These are phyloP conservation scores for Rostratula benghalensis DNA, from an alignment of 2,113 vertebrate genomes.

Conservation along the genomic window DNA sequence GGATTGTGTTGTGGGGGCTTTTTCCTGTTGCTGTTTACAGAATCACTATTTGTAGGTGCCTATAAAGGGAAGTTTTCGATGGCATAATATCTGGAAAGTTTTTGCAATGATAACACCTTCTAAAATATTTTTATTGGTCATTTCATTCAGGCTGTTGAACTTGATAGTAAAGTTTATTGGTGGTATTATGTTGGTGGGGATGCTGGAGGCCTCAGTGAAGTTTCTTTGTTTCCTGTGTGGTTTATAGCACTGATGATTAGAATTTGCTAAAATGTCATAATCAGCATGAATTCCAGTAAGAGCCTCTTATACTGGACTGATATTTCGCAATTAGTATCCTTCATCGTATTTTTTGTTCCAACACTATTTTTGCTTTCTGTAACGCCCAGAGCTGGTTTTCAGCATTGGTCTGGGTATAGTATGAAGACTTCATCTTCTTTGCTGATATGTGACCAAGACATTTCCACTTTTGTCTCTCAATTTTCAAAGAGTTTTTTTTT, in stretches of 20 bases:
- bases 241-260: neutral
- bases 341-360: neutral
- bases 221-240: neutral
- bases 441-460: neutral
- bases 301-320: neutral
- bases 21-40: neutral
- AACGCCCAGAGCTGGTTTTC: neutral
- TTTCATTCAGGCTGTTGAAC: neutral
- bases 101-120: neutral
- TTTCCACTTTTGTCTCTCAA: neutral
- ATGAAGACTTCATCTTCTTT: neutral
- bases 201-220: neutral
- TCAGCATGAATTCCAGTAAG: neutral
- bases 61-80: neutral
- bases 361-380: neutral
- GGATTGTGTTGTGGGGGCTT: fast-evolving
- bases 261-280: neutral
- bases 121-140: neutral
- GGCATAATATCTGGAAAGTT: neutral
- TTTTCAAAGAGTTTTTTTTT: neutral
- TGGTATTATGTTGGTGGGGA: neutral
- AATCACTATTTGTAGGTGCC: neutral
- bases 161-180: neutral
- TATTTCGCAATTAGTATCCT: neutral
- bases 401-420: neutral